Conservation (phyloP, 2,888 invertebrate species). For the Idaea dimidiata region DNA sequence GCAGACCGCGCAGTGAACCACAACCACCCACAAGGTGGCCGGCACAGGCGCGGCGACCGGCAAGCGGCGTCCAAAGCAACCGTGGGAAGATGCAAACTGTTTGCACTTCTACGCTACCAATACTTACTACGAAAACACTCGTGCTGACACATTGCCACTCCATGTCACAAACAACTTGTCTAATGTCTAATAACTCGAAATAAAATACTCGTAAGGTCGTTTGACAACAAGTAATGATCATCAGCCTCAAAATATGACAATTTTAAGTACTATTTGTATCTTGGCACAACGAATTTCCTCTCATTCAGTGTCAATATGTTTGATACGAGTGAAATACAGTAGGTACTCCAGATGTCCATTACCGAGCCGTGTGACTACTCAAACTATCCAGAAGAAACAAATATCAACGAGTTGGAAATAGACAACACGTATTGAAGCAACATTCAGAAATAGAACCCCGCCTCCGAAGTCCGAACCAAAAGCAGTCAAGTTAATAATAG, state of each 20-base stretch:
- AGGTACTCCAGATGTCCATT: background rate
- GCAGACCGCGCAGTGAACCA: constrained; percentile 24
- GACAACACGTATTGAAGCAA: constrained; percentile 67
- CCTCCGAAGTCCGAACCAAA: constrained; percentile 78
- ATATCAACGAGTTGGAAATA: constrained; percentile 65
- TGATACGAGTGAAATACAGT: background rate
- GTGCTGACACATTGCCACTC: constrained; percentile 13
- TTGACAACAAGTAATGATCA: background rate
- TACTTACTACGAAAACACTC: constrained; percentile 26
- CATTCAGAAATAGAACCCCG: constrained; percentile 73
- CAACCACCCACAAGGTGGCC: constrained; percentile 33
- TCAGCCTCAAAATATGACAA: background rate
- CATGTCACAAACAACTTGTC: constrained; percentile 3
- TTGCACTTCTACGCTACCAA: constrained; percentile 30
- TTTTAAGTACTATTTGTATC: background rate
- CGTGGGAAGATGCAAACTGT: constrained; percentile 45
- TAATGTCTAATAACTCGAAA: constrained; percentile 1
- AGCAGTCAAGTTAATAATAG: constrained; percentile 78
- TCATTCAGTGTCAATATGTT: background rate
- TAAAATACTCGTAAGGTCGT: constrained; percentile 2
- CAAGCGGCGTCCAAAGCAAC: constrained; percentile 25
- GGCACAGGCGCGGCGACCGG: constrained; percentile 7
- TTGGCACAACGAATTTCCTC: background rate
- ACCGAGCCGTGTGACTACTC: background rate
- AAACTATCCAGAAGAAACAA: constrained; percentile 36